Percentiles rank a stretch among this genome's conserved stretches.
Conservation (phyloP, 2,113 vertebrate species). For the Callocephalon fimbriatum region DNA sequence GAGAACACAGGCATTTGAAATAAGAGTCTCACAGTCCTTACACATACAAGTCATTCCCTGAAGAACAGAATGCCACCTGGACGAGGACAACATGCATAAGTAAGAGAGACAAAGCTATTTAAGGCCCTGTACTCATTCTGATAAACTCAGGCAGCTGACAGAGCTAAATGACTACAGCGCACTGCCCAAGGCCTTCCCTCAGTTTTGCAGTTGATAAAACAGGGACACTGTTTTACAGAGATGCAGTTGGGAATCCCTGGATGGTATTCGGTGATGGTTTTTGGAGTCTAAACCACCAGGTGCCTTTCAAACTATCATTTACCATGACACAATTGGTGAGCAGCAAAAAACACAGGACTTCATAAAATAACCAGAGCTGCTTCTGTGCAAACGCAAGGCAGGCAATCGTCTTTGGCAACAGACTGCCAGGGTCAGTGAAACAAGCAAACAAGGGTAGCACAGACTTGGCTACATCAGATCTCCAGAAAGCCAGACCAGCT, state of each 20-base stretch:
- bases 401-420: not conserved
- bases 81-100: not conserved
- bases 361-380: not conserved
- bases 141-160: not conserved
- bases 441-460: not conserved
- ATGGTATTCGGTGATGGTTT: not conserved
- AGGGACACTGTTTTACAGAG: not conserved
- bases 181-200: not conserved
- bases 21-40: not conserved
- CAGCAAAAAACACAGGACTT: not conserved
- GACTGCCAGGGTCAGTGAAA: not conserved
- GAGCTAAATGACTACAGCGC: not conserved
- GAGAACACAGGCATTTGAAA: not conserved
- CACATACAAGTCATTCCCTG: not conserved
- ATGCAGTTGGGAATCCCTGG: not conserved
- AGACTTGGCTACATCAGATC: not conserved
- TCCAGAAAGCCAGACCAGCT: constrained; percentile 23
- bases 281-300: not conserved
- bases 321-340: not conserved
- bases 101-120: not conserved
- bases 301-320: constrained; percentile 4
- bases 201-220: not conserved
- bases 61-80: not conserved
- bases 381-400: not conserved
- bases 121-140: not conserved